phyloP scores from a whole-genome alignment of 2,888 invertebrate species.

The Parochlus steinenii region DNA sequence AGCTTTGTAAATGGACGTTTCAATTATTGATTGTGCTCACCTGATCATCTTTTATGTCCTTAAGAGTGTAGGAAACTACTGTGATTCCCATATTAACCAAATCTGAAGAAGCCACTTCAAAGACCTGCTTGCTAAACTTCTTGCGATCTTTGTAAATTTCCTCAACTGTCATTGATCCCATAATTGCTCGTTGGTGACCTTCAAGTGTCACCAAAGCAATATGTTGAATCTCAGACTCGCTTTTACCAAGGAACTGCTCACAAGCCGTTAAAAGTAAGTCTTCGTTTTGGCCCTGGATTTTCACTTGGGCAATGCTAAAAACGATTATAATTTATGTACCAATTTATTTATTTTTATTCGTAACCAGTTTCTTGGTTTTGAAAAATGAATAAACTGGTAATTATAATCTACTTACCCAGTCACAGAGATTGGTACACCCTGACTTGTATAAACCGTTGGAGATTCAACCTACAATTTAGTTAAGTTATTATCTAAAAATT shows the following conservation, averaged over 20 bases:
- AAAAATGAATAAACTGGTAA: too few relatives aligned
- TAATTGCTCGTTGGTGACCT: slow-evolving; percentile 87
- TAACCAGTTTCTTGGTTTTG: too few relatives aligned
- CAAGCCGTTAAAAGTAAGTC: slow-evolving; percentile 69
- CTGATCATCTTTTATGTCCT: slow-evolving; percentile 90
- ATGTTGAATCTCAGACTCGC: slow-evolving; percentile 73
- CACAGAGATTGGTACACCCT: slow-evolving; percentile 93
- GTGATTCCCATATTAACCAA: slow-evolving; percentile 80
- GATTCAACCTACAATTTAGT: slow-evolving; percentile 90
- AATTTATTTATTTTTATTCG: too few relatives aligned
- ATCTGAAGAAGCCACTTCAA: slow-evolving; percentile 89
- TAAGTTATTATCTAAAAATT: too few relatives aligned
- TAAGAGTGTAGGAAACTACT: slow-evolving; percentile 85
- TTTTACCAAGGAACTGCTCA: slow-evolving; percentile 84
- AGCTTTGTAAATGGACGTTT: too few relatives aligned
- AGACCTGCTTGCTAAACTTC: slow-evolving; percentile 88
- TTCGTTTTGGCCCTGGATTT: slow-evolving; percentile 57
- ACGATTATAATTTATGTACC: too few relatives aligned
- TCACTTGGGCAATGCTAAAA: slow-evolving; percentile 95
- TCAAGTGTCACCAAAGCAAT: slow-evolving; percentile 77
- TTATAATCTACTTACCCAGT: too few relatives aligned
- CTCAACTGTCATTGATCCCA: slow-evolving; percentile 95
- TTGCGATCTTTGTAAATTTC: slow-evolving; percentile 93
- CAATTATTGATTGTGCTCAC: slow-evolving; percentile 43
- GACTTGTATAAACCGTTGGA: slow-evolving; percentile 88